Base-by-base conservation (phyloP, 2,113 vertebrate genomes). In the Ciconia boyciana region DNA sequence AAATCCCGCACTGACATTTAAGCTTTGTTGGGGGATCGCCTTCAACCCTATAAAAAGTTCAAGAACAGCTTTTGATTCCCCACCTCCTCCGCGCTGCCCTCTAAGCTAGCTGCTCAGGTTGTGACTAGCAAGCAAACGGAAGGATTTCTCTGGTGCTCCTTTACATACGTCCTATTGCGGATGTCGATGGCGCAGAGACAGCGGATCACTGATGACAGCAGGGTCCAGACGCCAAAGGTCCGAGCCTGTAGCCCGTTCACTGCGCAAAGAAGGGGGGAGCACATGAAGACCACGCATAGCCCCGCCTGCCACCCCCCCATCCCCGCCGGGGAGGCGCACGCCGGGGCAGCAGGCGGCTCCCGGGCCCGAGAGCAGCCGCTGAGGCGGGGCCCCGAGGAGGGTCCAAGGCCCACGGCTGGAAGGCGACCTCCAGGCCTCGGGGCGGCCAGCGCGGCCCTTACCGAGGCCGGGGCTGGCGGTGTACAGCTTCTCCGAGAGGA, bases 181-280 rank as follows among this genome's bases (percentile, higher is more conserved):
- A 99, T 99, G 94, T 99, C 99, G 25, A 99, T 98, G 93, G 99
- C 99, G 86, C 99, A 99, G 87, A 98, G 98, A 44, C 99, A 99
- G 89, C 99, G 99, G 84, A 99, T 99, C 94, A 99, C 99, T 0
- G 99, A 99, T 0, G 99, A 99, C n/a, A 99, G 96, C 91, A 99
- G 96, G 0, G 99, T 99, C 99, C 99, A 99, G 79, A 99, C 98
- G 39, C 99, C 99, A 93, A 99, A 99, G 28, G 99, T 99, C 79
- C 99, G 98, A 90, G 99, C 99, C 91, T 99, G 99, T 82, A 99
- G 99, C 72, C 99, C 99, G 61, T 99, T 99, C 93, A 99, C 99
- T 99, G 91, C 46, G 86, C 15, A 95, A 46, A 19, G 60, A 91
- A 87, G 52, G 72, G 85, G 87, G 46, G 77, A 86, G 66, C 29